phyloP scores from a whole-genome alignment of 2,888 invertebrate genomes.

The Trichogramma dendrolimi region DNA sequence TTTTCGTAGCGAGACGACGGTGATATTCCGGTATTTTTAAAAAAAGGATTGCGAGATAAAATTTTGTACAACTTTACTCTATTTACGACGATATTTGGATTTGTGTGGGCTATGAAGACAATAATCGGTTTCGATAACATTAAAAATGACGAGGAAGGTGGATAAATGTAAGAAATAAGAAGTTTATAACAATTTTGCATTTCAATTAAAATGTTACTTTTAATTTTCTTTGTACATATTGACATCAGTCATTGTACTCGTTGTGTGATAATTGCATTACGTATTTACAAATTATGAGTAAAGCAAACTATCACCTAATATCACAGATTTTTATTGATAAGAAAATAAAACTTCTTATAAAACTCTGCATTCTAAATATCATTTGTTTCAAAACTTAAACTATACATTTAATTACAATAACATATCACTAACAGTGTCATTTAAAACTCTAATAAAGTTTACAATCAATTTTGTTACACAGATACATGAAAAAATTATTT shows the following conservation, averaged over 20 bases:
- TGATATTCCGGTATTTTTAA: slow-evolving; percentile 57
- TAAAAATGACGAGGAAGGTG: too few relatives aligned
- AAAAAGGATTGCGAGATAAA: slow-evolving; percentile 58
- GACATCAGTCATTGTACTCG: too few relatives aligned
- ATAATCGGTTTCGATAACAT: not conserved
- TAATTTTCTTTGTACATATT: not conserved
- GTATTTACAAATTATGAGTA: slow-evolving; percentile 11
- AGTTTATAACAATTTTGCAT: not conserved
- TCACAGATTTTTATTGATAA: slow-evolving; percentile 31
- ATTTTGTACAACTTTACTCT: slow-evolving; percentile 46
- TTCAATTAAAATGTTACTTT: not conserved
- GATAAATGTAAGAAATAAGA: not conserved
- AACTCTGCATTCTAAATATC: not conserved
- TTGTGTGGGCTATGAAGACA: not conserved
- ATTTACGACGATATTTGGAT: not conserved
- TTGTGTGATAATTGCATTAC: not conserved
- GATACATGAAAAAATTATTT: too few relatives aligned
- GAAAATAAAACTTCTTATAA: slow-evolving; percentile 15
- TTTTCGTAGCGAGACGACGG: slow-evolving; percentile 58
- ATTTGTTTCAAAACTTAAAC: too few relatives aligned
- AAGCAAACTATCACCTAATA: slow-evolving; percentile 1
- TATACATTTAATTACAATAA: too few relatives aligned
- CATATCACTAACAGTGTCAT: too few relatives aligned
- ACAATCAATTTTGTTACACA: too few relatives aligned
- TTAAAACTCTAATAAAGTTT: too few relatives aligned